These are phyloP conservation scores for Enteromius anoplus DNA, from an alignment of 2,797 vertebrate genomes.

Conservation along the genomic window DNA sequence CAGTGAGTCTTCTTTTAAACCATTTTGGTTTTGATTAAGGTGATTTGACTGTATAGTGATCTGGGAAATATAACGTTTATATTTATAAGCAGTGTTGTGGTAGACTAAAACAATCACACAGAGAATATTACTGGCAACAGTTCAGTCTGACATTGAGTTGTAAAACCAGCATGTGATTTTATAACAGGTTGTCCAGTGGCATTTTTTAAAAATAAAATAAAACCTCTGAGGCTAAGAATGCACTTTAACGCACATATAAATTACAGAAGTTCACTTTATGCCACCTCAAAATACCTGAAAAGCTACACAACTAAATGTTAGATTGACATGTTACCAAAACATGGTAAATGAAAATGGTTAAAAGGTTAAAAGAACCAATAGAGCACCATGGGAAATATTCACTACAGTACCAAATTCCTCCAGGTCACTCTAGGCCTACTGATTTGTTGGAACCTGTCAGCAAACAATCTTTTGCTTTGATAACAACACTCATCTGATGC, in stretches of 20 bases:
- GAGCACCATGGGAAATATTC: constrained; percentile 28
- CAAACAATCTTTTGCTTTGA: constrained; percentile 19
- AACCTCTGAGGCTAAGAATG: constrained; percentile 9
- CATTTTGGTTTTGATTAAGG: constrained; percentile 14
- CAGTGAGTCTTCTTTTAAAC: constrained; percentile 2
- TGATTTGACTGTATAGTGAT: constrained; percentile 1
- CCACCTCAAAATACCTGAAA: not conserved
- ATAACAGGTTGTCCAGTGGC: constrained; percentile 1
- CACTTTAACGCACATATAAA: constrained; percentile 32
- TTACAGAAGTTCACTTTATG: not conserved
- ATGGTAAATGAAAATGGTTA: constrained; percentile 26
- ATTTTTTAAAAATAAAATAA: not conserved
- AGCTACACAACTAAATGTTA: constrained; percentile 26
- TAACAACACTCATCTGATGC: constrained; percentile 10
- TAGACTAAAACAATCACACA: constrained; percentile 16
- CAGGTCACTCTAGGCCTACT: constrained; percentile 16
- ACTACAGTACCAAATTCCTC: constrained; percentile 44
- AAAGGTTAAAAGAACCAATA: constrained; percentile 12
- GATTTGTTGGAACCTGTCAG: constrained; percentile 31
- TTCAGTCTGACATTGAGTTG: constrained; percentile 29
- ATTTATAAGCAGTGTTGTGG: not conserved
- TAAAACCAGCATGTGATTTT: constrained; percentile 52
- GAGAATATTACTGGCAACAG: constrained; percentile 10
- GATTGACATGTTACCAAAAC: constrained; percentile 48
- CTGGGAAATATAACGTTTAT: constrained; percentile 5